phyloP scores from a whole-genome alignment of 1,140 invertebrate genomes.

The Lithobius niger region DNA sequence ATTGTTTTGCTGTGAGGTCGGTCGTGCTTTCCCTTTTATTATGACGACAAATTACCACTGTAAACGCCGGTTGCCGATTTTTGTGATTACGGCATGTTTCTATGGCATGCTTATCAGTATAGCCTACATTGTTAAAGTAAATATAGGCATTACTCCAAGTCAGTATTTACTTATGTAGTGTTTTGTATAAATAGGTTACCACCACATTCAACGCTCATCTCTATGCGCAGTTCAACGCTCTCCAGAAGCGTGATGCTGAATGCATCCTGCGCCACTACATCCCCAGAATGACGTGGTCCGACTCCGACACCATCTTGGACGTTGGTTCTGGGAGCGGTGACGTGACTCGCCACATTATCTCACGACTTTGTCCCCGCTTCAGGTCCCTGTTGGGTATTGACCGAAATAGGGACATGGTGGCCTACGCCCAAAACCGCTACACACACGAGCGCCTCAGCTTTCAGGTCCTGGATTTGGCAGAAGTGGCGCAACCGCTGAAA shows the following conservation, averaged over 20 bases:
- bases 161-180: too few species aligned
- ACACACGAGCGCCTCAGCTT: conserved; percentile 39
- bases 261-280: conserved; percentile 50
- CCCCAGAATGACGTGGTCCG: conserved; percentile 42
- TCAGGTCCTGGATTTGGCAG: conserved; percentile 47
- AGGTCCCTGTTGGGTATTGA: conserved; percentile 43
- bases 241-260: conserved; percentile 51
- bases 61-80: too few species aligned
- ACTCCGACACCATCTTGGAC: conserved; percentile 47
- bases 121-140: too few species aligned
- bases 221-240: conserved; percentile 45
- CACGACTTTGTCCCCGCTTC: conserved; percentile 41
- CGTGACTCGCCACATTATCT: conserved; percentile 50
- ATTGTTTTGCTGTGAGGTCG: too few species aligned
- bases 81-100: too few species aligned
- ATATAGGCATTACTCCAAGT: too few species aligned
- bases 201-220: conserved; percentile 42
- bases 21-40: too few species aligned
- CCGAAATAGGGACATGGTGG: conserved; percentile 53
- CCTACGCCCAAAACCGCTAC: conserved; percentile 40
- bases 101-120: too few species aligned
- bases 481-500: conserved; percentile 29
- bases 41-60: too few species aligned
- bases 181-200: too few species aligned
- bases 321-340: conserved; percentile 67